Percentiles rank a stretch among this genome's conserved stretches.
Conservation (phyloP, 2,888 invertebrate species). For the Herminia tarsipennalis region DNA sequence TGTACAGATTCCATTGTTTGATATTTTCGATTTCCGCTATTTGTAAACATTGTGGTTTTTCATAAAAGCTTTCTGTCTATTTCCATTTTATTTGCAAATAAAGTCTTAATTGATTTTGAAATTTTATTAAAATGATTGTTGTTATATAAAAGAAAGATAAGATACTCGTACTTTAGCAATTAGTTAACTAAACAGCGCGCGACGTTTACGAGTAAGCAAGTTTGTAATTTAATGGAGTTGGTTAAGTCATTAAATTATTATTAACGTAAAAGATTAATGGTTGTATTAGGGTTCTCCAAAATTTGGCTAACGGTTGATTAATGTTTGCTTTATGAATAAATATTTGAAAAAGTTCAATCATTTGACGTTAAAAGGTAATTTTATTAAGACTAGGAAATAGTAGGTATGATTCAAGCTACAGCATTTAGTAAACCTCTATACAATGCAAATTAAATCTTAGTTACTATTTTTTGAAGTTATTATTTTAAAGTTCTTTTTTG, state of each 20-base stretch:
- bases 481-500: too few relatives aligned
- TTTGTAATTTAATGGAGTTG: conserved; percentile 58
- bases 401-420: background rate
- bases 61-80: conserved; percentile 17
- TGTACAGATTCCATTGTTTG: conserved; percentile 41
- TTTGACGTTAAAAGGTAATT: conserved; percentile 1
- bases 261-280: conserved; percentile 52
- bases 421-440: background rate
- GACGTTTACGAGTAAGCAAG: conserved; percentile 50
- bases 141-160: conserved; percentile 36
- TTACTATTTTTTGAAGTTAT: too few relatives aligned
- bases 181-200: conserved; percentile 44
- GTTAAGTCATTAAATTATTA: conserved; percentile 61
- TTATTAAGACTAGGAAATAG: background rate
- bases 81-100: conserved; percentile 14
- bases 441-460: too few relatives aligned
- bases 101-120: conserved; percentile 9
- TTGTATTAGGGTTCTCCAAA: conserved; percentile 41
- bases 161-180: conserved; percentile 41
- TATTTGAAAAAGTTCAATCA: conserved; percentile 39
- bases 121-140: conserved; percentile 27
- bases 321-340: conserved; percentile 37
- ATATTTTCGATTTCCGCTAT: conserved; percentile 33
- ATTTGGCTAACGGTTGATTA: conserved; percentile 42
- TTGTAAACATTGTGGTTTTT: conserved; percentile 17